These are phyloP conservation scores for Rhynchopsitta pachyrhyncha DNA, from an alignment of 2,113 vertebrate genomes.

Conservation along the genomic window DNA sequence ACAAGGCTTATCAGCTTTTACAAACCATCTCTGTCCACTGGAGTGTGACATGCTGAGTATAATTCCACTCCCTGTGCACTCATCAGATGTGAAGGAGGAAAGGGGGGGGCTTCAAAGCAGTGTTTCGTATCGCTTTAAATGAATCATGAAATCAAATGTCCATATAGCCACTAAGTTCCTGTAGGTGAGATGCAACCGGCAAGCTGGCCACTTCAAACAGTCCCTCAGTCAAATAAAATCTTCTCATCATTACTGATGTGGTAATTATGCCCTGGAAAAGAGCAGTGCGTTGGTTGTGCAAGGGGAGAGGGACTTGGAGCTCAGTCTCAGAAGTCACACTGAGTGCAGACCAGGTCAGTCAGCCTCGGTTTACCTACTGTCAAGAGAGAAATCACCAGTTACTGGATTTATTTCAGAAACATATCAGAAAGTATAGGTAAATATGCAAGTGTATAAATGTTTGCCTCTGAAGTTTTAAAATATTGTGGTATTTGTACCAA, in stretches of 20 bases:
- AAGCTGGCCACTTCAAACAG: constrained; percentile 7
- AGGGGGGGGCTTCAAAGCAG: neutral
- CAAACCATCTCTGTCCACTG: constrained; percentile 13
- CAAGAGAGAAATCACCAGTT: neutral
- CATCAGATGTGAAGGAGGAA: neutral
- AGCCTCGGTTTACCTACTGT: neutral
- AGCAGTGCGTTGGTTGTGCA: accelerated
- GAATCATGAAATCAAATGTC: constrained; percentile 36
- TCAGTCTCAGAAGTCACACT: neutral
- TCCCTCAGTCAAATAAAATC: constrained; percentile 35
- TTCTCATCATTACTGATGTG: neutral
- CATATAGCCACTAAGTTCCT: neutral
- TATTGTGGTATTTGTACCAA: neutral
- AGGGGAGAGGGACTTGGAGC: neutral
- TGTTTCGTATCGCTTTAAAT: neutral
- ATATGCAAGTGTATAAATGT: neutral
- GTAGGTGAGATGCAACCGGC: constrained; percentile 53
- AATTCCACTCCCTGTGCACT: constrained; percentile 11
- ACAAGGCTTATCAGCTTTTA: constrained; percentile 51
- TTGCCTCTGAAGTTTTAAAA: neutral
- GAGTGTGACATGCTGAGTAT: neutral
- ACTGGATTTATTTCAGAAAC: neutral
- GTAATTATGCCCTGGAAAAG: neutral
- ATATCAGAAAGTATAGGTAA: neutral
- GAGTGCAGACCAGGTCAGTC: neutral